Conservation (phyloP, 64 coral and sea anemone genomes). For the Hydrozoanthus tunicans region DNA sequence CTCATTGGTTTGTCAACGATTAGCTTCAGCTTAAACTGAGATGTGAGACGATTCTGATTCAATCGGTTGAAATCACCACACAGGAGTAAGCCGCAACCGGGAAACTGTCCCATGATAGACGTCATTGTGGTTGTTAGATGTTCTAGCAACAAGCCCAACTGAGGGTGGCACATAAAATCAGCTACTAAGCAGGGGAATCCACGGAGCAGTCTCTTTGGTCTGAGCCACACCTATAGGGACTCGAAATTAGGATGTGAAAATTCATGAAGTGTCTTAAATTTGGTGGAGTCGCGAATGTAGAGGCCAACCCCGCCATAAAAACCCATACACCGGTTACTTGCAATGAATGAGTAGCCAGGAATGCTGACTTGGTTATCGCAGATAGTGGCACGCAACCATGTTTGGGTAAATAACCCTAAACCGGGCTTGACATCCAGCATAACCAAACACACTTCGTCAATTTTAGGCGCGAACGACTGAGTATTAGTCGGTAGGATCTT, state of each 20-base stretch:
- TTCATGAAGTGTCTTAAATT: not conserved
- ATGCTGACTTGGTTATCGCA: too few species aligned
- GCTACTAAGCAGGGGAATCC: slow-evolving; percentile 13
- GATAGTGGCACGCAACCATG: too few species aligned
- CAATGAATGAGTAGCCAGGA: too few species aligned
- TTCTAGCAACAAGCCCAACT: not conserved
- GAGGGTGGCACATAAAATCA: not conserved
- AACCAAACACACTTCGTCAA: too few species aligned
- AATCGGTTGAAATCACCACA: slow-evolving; percentile 46
- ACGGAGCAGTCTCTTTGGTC: not conserved
- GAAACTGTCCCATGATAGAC: slow-evolving; percentile 22
- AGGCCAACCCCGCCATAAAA: too few species aligned
- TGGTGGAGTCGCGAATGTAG: not conserved
- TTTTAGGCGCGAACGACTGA: too few species aligned
- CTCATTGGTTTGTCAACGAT: not conserved
- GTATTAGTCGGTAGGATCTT: too few species aligned
- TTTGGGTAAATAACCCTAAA: too few species aligned
- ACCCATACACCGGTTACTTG: too few species aligned
- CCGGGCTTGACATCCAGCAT: too few species aligned
- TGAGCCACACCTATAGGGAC: not conserved
- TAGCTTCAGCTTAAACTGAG: not conserved
- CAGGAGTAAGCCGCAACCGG: slow-evolving; percentile 26
- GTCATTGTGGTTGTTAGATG: not conserved
- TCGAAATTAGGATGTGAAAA: not conserved
- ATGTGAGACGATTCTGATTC: slow-evolving; percentile 8